Conservation (phyloP, 2,888 invertebrate genomes). For the Cosmia trapezina region DNA sequence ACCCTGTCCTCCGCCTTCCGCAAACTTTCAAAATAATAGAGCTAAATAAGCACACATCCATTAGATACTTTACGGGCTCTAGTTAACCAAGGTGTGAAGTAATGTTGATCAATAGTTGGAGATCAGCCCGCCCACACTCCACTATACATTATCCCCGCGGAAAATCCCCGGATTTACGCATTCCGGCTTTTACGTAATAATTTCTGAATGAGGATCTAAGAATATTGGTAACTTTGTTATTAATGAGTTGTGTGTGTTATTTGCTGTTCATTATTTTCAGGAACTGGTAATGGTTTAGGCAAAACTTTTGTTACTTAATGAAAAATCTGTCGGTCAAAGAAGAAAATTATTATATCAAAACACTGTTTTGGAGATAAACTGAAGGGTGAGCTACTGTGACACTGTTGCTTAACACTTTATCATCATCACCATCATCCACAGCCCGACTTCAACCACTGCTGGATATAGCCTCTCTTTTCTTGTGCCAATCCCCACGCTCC, state of each 20-base stretch:
- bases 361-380: background rate
- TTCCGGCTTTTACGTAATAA: conserved; percentile 32
- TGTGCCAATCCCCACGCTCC: background rate
- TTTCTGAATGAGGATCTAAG: conserved; percentile 28
- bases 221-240: conserved; percentile 32
- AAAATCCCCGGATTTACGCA: conserved; percentile 34
- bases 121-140: conserved; percentile 23
- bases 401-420: background rate
- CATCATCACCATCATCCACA: background rate
- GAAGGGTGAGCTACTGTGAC: background rate
- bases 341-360: background rate
- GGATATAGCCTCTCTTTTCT: background rate
- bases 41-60: background rate
- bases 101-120: conserved; percentile 35
- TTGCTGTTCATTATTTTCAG: background rate
- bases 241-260: conserved; percentile 7
- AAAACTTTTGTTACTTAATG: background rate
- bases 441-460: background rate
- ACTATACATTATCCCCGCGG: conserved; percentile 23
- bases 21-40: conserved; percentile 11
- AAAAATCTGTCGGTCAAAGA: background rate
- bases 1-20: too few relatives aligned
- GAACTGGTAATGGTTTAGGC: background rate
- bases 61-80: conserved; percentile 10
- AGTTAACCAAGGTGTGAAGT: conserved; percentile 4